Evolutionary conservation across 1,140 invertebrate genomes (phyloP).

Genomic region (Patella vulgata): DNA sequence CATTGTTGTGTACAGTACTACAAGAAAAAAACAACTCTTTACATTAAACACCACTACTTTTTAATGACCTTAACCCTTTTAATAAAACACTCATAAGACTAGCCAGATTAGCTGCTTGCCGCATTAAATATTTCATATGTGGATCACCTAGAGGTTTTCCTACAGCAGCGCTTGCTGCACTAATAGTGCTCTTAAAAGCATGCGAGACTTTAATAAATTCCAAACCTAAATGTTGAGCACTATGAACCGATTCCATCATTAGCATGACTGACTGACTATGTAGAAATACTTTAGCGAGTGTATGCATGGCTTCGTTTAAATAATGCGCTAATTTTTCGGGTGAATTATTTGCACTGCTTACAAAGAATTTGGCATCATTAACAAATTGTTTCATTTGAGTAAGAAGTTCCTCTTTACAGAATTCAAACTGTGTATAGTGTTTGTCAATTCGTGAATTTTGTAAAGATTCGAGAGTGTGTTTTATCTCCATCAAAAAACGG

Average conservation of each 20-base stretch:
- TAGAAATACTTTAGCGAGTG: slow-evolving; percentile 55
- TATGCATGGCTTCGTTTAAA: slow-evolving; percentile 56
- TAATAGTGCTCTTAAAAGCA: slow-evolving; percentile 74
- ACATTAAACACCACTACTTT: too few species aligned
- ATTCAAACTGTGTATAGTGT: slow-evolving; percentile 51
- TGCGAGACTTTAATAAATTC: slow-evolving; percentile 83
- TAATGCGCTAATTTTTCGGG: slow-evolving; percentile 71
- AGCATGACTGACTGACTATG: slow-evolving; percentile 68
- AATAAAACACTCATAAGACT: slow-evolving; percentile 83
- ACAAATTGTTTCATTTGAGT: slow-evolving; percentile 83
- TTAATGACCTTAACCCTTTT: slow-evolving; percentile 81
- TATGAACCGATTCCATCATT: slow-evolving; percentile 78
- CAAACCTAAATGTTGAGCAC: slow-evolving; percentile 81
- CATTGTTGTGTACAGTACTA: too few species aligned
- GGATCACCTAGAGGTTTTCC: slow-evolving; percentile 66
- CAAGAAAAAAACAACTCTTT: too few species aligned
- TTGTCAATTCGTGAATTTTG: slow-evolving; percentile 36
- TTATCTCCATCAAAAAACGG: slow-evolving; percentile 48
- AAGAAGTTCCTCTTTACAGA: slow-evolving; percentile 79
- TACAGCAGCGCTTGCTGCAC: slow-evolving; percentile 63
- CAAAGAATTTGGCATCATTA: slow-evolving; percentile 83
- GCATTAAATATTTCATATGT: slow-evolving; percentile 70
- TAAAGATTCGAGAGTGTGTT: slow-evolving; percentile 52
- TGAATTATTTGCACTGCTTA: slow-evolving; percentile 78
- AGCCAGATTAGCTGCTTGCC: slow-evolving; percentile 82